Evolutionary conservation across 2,888 invertebrate species (phyloP), one percentile per base, ranked within the genome.

Genomic region (Drosophila fulvimacula): DNA sequence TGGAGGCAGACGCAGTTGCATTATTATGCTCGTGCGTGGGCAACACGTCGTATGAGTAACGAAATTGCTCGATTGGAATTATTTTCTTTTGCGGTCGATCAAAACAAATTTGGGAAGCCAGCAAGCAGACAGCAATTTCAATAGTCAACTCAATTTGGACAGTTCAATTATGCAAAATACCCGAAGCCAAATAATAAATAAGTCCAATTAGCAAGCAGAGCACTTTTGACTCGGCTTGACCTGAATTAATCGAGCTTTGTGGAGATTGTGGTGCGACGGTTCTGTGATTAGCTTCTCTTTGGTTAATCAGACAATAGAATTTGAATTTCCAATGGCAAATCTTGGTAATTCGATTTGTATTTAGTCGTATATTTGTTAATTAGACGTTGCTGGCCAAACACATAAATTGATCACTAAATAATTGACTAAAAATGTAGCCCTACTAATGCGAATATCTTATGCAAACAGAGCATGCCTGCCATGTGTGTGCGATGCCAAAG

Each of bases 111-210:
- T 55, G n/a, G 46, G 5, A 5, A 27, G 41, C 44, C 19, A n/a
- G 19, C 48, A 39, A 65, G 36, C 41, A 41, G 13, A 19, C 19
- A 5, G 42, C 58, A 52, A 58, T 63, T 66, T 59, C 38, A 19
- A 62, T 65, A 73, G 52, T 60, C 57, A 72, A 79, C 72, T 79
- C 41, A 72, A 69, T 65, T 68, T 52, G 51, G 49, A 82, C 74
- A 64, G 75, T 77, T 85, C 77, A 77, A 82, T 82, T 85, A 83
- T 88, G 85, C 82, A 79, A 87, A 87, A 73, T 76, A 44, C 52
- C 57, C 73, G 34, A 67, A 55, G 71, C 51, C 64, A 81, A 82
- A 74, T 76, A 79, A 67, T 61, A 65, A 82, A 76, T 87, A 75
- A 74, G 59, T 48, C 57, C 70, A 82, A 79, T 88, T 79, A 82